Conservation (phyloP, 2,888 invertebrate species). For the Diplolepis rosae region DNA sequence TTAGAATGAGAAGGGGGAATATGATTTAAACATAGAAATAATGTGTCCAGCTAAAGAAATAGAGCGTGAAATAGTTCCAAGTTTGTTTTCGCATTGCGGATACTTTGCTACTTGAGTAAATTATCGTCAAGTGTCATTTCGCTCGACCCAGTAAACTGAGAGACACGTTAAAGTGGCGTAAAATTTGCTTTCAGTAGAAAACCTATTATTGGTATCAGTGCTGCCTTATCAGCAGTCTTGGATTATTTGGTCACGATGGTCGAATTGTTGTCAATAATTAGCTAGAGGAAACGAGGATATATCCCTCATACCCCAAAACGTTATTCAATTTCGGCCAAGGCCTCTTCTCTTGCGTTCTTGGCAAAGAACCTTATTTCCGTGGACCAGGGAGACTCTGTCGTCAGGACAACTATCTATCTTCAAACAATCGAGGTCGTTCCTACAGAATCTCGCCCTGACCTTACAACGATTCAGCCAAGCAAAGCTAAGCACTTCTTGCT, state of each 20-base stretch:
- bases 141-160: neutral
- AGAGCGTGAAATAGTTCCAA: neutral
- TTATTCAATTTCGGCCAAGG: constrained; percentile 51
- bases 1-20: too few species aligned
- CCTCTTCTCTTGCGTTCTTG: constrained; percentile 34
- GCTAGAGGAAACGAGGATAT: constrained; percentile 42
- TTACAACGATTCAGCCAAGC: constrained; percentile 28
- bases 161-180: neutral
- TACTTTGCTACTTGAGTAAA: neutral
- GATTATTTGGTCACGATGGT: constrained; percentile 44
- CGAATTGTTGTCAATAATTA: constrained; percentile 53
- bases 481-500: too few species aligned
- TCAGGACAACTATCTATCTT: constrained; percentile 35
- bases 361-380: constrained; percentile 36
- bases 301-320: constrained; percentile 35
- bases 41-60: neutral
- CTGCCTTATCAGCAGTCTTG: constrained; percentile 38
- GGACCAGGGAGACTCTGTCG: constrained; percentile 16
- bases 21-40: too few species aligned
- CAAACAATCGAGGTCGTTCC: constrained; percentile 10
- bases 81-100: neutral
- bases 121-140: neutral
- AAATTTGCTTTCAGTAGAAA: neutral
- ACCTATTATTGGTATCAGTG: constrained; percentile 27
- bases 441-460: neutral